A percentile compares a stretch with the other conserved stretches of the same genome.
phyloP scores from a whole-genome alignment of 1,140 invertebrate genomes.

The Bombus balteatus region DNA sequence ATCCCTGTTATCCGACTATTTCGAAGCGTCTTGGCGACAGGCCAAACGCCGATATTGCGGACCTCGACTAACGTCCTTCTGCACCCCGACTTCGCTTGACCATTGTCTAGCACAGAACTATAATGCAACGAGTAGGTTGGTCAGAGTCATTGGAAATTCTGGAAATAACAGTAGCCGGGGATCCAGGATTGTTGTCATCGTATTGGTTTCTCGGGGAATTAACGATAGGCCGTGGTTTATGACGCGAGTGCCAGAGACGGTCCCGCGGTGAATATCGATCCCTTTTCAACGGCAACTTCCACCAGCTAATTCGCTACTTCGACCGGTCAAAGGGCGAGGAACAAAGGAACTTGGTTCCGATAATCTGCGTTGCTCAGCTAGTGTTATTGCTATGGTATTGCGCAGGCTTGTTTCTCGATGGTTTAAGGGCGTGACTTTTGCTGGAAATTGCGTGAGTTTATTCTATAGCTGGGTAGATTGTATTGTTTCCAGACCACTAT shows the following conservation, averaged over 20 bases:
- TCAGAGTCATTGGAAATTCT: constrained; percentile 74
- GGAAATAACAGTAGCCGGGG: constrained; percentile 73
- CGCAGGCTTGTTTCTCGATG: neutral
- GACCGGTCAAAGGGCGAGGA: constrained; percentile 30
- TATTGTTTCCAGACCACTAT: neutral
- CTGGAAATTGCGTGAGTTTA: neutral
- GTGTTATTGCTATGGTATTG: neutral
- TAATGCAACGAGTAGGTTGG: constrained; percentile 51
- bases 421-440: neutral
- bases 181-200: constrained; percentile 41
- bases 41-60: constrained; percentile 75
- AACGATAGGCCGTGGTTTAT: constrained; percentile 63
- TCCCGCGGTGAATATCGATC: constrained; percentile 53
- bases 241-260: constrained; percentile 43
- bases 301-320: constrained; percentile 57
- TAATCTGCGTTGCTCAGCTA: constrained; percentile 2
- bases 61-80: constrained; percentile 42
- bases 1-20: constrained; percentile 69
- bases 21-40: constrained; percentile 73
- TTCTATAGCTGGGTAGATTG: too few relatives aligned
- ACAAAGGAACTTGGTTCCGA: constrained; percentile 27
- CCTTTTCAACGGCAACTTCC: constrained; percentile 1
- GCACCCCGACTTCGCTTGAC: constrained; percentile 65
- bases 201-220: constrained; percentile 60
- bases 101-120: constrained; percentile 73